Base-by-base conservation (phyloP, 2,113 vertebrate species). In the Platysteira castanea region DNA sequence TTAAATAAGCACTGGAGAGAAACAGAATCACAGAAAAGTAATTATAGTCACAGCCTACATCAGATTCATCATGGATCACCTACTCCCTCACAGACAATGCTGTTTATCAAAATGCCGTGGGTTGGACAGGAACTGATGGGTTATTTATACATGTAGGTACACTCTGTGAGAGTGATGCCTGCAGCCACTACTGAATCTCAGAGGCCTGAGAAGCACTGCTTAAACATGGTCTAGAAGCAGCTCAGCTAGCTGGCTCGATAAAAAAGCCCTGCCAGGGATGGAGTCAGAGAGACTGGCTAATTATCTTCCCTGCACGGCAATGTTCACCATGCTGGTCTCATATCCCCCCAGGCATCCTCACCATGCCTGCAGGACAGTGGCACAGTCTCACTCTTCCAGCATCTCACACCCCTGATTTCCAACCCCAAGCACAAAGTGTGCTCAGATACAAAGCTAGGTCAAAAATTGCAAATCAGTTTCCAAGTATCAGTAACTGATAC, bases 321-420 rank as follows among this genome's bases (percentile, higher is more conserved):
- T 21, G 33, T 42, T 86, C 63, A 61, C 1, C 1, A 10, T 50
- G 54, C 44, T 86, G 44, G 28, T 71, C 50, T 73, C 74, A 18
- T 20, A 54, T 22, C 19, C 26, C 9, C 7, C 28, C 70, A 35
- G 26, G 69, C 60, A 87, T 37, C 49, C 49, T 79, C 64, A 44
- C 35, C 1, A 1, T 49, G 61, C 64, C 30, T 0, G 0, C 67
- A 39, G 27, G 33, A 42, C 47, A 41, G 54, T 83, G 44, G 61
- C 11, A 22, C 26, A 37, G 26, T 26, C 50, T 79, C 42, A 10
- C 52, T 59, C 61, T 78, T 67, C 69, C 52, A 70, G 56, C 15
- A 28, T 52, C 50, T 89, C 60, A 54, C 14, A 22, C 4, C 14
- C 54, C 44, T 24, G 7, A 53, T 82, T 46, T 89, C 49, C 69